Evolutionary conservation across 2,888 invertebrate species (phyloP).

Genomic region (Troides helena): DNA sequence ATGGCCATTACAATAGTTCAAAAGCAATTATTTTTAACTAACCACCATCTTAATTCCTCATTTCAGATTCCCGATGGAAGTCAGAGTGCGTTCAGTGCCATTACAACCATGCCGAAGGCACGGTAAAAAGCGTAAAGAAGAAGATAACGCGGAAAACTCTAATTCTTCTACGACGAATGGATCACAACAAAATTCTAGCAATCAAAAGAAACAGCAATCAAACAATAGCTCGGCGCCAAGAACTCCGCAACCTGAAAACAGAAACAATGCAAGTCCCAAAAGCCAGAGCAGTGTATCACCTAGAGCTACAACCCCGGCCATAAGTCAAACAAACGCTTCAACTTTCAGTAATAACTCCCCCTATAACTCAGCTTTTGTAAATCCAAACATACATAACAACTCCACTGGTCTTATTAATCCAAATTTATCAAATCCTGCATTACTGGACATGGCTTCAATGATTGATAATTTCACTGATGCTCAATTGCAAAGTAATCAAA

Average conservation of each 20-base stretch:
- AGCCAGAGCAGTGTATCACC: conserved; percentile 81
- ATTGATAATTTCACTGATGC: conserved; percentile 88
- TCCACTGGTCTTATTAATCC: conserved; percentile 71
- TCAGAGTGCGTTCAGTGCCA: conserved; percentile 91
- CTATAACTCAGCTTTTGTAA: conserved; percentile 72
- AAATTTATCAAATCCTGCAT: conserved; percentile 76
- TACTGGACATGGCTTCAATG: conserved; percentile 88
- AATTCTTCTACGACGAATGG: conserved; percentile 46
- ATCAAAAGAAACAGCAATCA: conserved; percentile 61
- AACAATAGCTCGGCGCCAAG: conserved; percentile 62
- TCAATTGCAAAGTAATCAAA: conserved; percentile 91
- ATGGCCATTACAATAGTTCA: background rate
- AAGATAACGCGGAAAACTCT: conserved; percentile 75
- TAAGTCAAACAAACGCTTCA: conserved; percentile 63
- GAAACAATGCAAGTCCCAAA: conserved; percentile 69
- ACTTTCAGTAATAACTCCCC: conserved; percentile 63
- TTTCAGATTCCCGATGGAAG: conserved; percentile 91
- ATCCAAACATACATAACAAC: conserved; percentile 70
- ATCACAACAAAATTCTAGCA: conserved; percentile 63
- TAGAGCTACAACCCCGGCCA: conserved; percentile 66
- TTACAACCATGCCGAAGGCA: conserved; percentile 90
- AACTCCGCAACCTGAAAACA: conserved; percentile 65
- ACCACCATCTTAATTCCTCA: background rate
- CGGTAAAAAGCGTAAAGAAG: conserved; percentile 89
- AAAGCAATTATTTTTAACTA: background rate